These are phyloP conservation scores for Halesus radiatus DNA, from an alignment of 1,140 invertebrate genomes.

Conservation along the genomic window DNA sequence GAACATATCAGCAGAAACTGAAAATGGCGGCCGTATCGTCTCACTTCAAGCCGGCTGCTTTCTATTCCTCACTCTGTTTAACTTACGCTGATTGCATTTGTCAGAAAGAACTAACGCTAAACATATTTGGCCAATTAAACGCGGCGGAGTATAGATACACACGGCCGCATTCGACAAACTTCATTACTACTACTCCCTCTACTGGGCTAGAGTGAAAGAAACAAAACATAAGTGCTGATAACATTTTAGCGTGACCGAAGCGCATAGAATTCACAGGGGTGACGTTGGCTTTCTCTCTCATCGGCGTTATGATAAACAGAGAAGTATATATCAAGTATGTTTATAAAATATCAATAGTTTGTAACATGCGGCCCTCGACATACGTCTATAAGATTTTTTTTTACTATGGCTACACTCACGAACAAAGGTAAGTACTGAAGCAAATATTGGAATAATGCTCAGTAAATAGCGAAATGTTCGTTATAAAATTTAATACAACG, in stretches of 20 bases:
- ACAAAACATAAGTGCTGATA: conserved; percentile 20
- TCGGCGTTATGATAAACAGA: not conserved
- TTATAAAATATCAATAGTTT: conserved; percentile 7
- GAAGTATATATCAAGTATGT: not conserved
- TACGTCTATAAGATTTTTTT: not conserved
- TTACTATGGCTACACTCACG: not conserved
- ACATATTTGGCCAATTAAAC: conserved; percentile 45
- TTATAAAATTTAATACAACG: too few species aligned
- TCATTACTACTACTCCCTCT: not conserved
- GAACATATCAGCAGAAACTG: conserved; percentile 25
- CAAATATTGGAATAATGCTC: too few species aligned
- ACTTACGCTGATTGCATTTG: conserved; percentile 34
- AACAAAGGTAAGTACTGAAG: too few species aligned
- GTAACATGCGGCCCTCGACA: not conserved
- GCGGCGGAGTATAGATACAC: not conserved
- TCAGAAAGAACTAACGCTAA: conserved; percentile 42
- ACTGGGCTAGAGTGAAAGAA: not conserved
- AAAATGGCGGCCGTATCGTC: conserved; percentile 40
- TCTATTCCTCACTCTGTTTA: conserved; percentile 26
- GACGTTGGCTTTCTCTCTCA: not conserved
- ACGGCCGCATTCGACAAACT: not conserved
- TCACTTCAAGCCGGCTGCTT: conserved; percentile 31
- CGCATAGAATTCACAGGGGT: not conserved
- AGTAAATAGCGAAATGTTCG: too few species aligned
- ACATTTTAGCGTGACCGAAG: not conserved